Percentiles rank a stretch among this genome's conserved stretches.
Conservation (phyloP, 1,140 invertebrate genomes). For the Micrasema longulum region DNA sequence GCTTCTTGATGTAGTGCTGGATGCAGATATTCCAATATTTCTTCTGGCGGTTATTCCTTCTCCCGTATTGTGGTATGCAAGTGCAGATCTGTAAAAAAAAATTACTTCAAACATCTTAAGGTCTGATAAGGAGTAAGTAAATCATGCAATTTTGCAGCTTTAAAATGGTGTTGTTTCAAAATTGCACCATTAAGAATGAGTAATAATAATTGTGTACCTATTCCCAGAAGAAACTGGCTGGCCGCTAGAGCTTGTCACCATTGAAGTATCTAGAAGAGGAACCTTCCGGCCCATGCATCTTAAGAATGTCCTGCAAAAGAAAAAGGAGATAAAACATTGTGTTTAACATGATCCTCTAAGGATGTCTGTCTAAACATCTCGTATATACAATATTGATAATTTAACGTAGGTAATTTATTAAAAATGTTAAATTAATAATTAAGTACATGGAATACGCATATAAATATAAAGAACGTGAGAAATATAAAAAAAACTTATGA, state of each 20-base stretch:
- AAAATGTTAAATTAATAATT: too few species aligned
- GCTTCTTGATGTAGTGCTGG: slow-evolving; percentile 92
- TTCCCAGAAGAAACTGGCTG: slow-evolving; percentile 77
- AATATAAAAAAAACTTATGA: too few species aligned
- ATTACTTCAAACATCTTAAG: slow-evolving; percentile 3
- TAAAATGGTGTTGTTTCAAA: too few species aligned
- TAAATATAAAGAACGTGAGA: too few species aligned
- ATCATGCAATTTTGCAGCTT: too few species aligned
- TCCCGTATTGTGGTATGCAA: slow-evolving; percentile 81
- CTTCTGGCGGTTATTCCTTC: slow-evolving; percentile 70
- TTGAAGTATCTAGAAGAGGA: slow-evolving; percentile 80
- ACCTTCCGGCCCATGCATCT: slow-evolving; percentile 87
- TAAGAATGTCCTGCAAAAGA: slow-evolving; percentile 80
- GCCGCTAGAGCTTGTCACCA: slow-evolving; percentile 77
- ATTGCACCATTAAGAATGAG: too few species aligned
- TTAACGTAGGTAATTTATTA: too few species aligned
- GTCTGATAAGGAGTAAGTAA: not conserved
- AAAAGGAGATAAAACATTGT: too few species aligned
- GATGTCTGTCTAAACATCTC: too few species aligned
- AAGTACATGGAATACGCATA: not conserved
- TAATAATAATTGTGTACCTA: too few species aligned
- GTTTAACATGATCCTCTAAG: too few species aligned
- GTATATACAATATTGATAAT: too few species aligned
- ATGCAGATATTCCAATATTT: slow-evolving; percentile 95
- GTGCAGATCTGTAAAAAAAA: slow-evolving; percentile 74